Percentiles rank a stretch among this genome's conserved stretches.
Evolutionary conservation across 2,113 vertebrate species (phyloP).

Genomic region (Lanius ludovicianus): DNA sequence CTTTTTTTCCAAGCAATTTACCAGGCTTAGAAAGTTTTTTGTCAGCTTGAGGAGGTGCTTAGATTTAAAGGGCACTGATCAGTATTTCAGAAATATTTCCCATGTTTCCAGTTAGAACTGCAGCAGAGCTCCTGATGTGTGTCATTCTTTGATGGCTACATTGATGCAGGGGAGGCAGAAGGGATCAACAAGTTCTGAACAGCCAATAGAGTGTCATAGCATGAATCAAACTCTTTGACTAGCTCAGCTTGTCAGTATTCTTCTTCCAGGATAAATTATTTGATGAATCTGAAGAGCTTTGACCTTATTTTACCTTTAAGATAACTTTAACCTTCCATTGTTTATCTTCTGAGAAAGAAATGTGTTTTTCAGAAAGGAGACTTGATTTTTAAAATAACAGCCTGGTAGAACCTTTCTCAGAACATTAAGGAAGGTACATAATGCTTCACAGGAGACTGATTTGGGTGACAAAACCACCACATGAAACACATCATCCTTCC

Average conservation of each 20-base stretch:
- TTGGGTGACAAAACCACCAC: not conserved
- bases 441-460: not conserved
- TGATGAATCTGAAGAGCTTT: not conserved
- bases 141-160: not conserved
- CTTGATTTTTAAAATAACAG: not conserved
- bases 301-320: slow-evolving; percentile 11
- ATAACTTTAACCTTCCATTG: not conserved
- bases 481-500: not conserved
- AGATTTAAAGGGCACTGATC: not conserved
- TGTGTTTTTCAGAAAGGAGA: not conserved
- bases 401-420: not conserved
- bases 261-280: slow-evolving; percentile 12
- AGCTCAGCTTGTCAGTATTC: not conserved
- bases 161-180: not conserved
- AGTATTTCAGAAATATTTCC: not conserved
- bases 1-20: not conserved
- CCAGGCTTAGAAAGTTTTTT: not conserved
- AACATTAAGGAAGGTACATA: not conserved
- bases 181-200: not conserved
- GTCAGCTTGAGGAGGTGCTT: not conserved
- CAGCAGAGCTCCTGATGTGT: not conserved
- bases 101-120: not conserved
- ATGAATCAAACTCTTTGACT: not conserved
- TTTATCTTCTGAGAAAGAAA: not conserved
- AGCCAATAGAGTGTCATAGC: not conserved